Evolutionary conservation across 2,113 vertebrate species (phyloP).

Genomic region (Haplochromis burtoni): DNA sequence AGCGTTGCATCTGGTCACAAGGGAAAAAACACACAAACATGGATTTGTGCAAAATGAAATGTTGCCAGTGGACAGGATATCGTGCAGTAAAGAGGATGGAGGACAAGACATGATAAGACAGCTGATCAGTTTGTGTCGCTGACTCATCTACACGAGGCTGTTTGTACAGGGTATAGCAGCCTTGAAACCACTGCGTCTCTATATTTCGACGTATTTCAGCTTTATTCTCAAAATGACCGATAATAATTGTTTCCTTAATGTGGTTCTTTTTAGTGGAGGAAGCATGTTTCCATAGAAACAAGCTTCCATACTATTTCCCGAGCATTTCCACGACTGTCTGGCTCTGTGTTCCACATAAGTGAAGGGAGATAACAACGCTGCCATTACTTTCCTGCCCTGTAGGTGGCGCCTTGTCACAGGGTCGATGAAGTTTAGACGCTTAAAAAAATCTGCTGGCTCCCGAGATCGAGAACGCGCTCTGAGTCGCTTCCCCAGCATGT

Average conservation of each 20-base stretch:
- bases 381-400: neutral
- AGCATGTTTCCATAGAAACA: neutral
- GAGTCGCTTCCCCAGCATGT: neutral
- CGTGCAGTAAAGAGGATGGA: neutral
- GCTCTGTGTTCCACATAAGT: neutral
- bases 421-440: neutral
- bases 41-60: neutral
- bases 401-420: neutral
- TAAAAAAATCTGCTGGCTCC: neutral
- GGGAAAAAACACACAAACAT: neutral
- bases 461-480: neutral
- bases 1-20: neutral
- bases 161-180: neutral
- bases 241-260: neutral
- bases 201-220: neutral
- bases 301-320: neutral
- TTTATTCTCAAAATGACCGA: neutral
- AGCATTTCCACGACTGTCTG: rapidly evolving
- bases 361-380: neutral
- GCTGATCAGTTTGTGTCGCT: neutral
- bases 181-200: neutral
- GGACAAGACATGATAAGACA: neutral
- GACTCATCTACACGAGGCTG: neutral
- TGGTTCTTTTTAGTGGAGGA: neutral
- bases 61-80: neutral